phyloP scores from a whole-genome alignment of 2,113 vertebrate species.

The Guaruba guarouba region DNA sequence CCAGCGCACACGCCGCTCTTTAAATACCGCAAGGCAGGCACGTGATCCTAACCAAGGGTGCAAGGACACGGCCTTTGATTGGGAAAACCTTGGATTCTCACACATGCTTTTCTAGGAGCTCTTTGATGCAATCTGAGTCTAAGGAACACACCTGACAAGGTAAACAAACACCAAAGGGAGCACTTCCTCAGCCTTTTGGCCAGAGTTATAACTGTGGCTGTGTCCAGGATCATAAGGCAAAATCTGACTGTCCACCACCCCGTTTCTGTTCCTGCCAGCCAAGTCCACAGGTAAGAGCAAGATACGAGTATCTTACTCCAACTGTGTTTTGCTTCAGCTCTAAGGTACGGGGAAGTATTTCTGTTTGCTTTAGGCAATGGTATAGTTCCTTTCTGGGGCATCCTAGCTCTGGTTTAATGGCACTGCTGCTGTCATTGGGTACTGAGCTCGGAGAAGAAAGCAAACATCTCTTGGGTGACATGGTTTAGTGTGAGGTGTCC shows the following conservation, averaged over 20 bases:
- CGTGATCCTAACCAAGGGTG: background rate
- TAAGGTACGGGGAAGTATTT: background rate
- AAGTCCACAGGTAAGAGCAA: slow-evolving; percentile 30
- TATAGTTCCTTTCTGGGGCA: background rate
- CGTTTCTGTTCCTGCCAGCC: background rate
- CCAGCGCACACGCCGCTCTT: background rate
- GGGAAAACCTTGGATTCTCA: slow-evolving; percentile 29
- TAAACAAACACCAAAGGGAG: slow-evolving; percentile 1
- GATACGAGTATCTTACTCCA: background rate
- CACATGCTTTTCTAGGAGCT: slow-evolving; percentile 5
- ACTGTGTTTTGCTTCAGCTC: background rate
- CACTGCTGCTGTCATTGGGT: background rate
- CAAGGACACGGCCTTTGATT: background rate
- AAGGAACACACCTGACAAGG: background rate
- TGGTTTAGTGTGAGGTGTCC: too few species aligned
- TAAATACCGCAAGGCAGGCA: background rate
- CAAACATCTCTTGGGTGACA: background rate
- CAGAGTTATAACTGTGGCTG: background rate
- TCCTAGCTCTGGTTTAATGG: background rate
- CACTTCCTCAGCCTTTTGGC: background rate
- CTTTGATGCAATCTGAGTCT: slow-evolving; percentile 9
- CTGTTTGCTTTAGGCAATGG: background rate
- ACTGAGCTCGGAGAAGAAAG: background rate
- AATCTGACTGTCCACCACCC: background rate
- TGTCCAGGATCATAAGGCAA: background rate